These are phyloP conservation scores for Carassius carassius DNA, from an alignment of 2,113 vertebrate species.

Conservation along the genomic window DNA sequence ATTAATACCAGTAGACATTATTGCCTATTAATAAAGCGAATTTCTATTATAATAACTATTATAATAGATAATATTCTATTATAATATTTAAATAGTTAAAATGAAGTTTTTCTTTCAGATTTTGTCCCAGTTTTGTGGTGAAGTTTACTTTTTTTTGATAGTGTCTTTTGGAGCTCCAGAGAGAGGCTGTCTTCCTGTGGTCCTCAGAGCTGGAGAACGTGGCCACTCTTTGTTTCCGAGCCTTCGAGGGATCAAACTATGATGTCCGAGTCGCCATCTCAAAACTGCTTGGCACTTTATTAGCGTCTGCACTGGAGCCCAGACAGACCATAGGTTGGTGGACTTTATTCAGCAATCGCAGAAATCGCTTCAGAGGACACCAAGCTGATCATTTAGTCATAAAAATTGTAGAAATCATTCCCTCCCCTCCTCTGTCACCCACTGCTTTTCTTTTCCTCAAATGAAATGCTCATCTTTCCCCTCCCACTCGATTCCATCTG, in stretches of 20 bases:
- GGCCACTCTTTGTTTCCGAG: slow-evolving; percentile 89
- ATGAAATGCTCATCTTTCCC: not conserved
- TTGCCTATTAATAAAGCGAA: too few relatives aligned
- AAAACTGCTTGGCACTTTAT: slow-evolving; percentile 84
- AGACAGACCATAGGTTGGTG: slow-evolving; percentile 77
- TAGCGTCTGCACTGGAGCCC: slow-evolving; percentile 82
- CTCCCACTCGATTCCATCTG: slow-evolving; percentile 25
- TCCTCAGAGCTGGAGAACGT: slow-evolving; percentile 89
- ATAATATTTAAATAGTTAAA: not conserved
- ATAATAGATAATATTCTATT: too few relatives aligned
- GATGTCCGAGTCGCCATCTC: slow-evolving; percentile 86
- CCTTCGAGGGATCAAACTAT: slow-evolving; percentile 90
- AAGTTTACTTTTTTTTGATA: slow-evolving; percentile 53
- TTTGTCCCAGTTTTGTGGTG: not conserved
- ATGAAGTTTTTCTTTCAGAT: not conserved
- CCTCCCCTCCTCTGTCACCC: not conserved
- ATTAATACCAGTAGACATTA: not conserved
- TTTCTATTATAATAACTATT: too few relatives aligned
- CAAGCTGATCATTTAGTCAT: not conserved
- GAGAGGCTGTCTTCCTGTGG: slow-evolving; percentile 90
- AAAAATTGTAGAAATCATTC: not conserved
- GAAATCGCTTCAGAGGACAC: not conserved
- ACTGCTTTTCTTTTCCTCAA: not conserved
- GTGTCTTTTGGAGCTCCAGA: slow-evolving; percentile 93
- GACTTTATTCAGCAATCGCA: not conserved